phyloP scores from a whole-genome alignment of 2,113 vertebrate species.

The Piprites chloris region DNA sequence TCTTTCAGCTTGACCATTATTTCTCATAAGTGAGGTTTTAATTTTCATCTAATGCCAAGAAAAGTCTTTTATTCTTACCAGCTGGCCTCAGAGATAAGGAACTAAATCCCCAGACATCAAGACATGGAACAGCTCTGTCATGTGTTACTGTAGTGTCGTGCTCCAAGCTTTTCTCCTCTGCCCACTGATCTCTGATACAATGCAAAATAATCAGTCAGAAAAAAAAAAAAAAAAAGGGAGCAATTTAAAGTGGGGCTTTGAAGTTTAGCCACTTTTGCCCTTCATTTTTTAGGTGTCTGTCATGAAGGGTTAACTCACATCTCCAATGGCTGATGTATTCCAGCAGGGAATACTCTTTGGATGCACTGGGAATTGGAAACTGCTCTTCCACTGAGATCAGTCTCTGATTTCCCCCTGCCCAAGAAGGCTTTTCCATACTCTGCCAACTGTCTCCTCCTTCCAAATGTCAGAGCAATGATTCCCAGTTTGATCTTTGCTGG shows the following conservation, averaged over 20 bases:
- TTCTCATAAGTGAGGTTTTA: background rate
- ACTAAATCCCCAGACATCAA: background rate
- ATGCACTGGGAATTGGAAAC: background rate
- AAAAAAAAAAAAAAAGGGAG: background rate
- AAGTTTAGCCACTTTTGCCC: background rate
- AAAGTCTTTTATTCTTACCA: background rate
- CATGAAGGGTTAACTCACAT: background rate
- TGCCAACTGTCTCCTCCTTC: too few species aligned
- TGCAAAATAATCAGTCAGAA: background rate
- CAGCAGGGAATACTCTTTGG: background rate
- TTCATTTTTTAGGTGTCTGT: background rate
- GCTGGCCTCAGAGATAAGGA: conserved; percentile 32
- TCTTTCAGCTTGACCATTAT: background rate
- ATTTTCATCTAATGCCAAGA: background rate
- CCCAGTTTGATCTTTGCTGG: too few species aligned
- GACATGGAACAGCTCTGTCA: background rate
- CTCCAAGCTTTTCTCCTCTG: background rate
- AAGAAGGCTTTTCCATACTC: background rate
- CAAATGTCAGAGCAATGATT: too few species aligned
- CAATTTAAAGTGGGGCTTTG: background rate
- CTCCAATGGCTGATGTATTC: background rate
- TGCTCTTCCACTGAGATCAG: background rate
- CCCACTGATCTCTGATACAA: background rate
- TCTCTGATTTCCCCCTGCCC: background rate
- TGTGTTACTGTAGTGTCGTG: background rate